Base-by-base conservation (phyloP, 1,140 invertebrate species). In the Nomia melanderi region DNA sequence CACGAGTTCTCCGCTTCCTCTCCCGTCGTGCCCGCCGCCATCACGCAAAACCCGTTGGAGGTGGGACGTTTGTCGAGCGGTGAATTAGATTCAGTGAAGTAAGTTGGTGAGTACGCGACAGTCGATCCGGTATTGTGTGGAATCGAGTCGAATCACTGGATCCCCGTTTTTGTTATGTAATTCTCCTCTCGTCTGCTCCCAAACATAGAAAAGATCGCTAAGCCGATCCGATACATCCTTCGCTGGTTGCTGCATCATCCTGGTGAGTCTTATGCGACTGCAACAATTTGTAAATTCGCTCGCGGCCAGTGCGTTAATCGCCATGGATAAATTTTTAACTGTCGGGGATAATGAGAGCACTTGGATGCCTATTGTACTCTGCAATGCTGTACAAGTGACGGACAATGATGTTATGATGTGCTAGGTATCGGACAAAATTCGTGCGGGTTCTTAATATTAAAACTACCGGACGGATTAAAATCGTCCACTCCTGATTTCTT, bases 21-120 rank as follows among this genome's bases (percentile, higher is more conserved):
- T 72, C 25, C 41, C 81, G 41, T 56, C 56, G 25, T 54, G 36
- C 78, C n/a, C 60, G 47, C n/a, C 17, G 47, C 41, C 56, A 57
- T 39, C 81, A 72, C 50, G 23, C 44, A 41, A 77, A 36, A 47
- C 60, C 36, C 12, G 47, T 50, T 9, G 29, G 78, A 81, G 81
- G 73, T 84, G 81, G 83, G 78, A 83, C 77, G 65, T 80, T n/a
- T 79, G 66, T 79, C 83, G 64, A 69, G 63, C 50, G 79, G 77
- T 79, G 59, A 76, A 79, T 79, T 74, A 66, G 77, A 78, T 78
- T 78, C 71, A 74, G 77, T 77, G 23, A 77, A 71, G 75, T 77
- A 62, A 77, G 75, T 77, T 47, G 66, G 54, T 71, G 75, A 77
- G 75, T 71, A 33, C 75, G 67, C 57, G 75, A 29, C 47, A 56